A percentile compares a stretch with the other conserved stretches of the same genome.
Conservation (phyloP, 2,888 invertebrate genomes). For the Isoperla grammatica region DNA sequence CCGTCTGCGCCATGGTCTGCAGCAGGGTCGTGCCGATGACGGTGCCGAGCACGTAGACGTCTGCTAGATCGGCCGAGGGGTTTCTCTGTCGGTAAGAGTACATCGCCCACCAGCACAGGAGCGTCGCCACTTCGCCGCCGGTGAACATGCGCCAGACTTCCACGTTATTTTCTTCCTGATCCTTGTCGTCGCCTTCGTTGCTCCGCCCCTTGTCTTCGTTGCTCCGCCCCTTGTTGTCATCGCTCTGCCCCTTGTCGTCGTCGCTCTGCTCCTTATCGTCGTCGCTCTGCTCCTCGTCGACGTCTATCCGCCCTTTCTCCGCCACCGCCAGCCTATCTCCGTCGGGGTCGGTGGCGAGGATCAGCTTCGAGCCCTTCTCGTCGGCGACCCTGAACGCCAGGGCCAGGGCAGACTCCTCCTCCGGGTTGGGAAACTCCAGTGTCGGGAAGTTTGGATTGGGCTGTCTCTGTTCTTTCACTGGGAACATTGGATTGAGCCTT, state of each 20-base stretch:
- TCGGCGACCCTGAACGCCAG: slow-evolving; percentile 76
- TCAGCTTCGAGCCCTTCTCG: slow-evolving; percentile 58
- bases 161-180: too few species aligned
- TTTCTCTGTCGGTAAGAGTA: slow-evolving; percentile 47
- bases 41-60: slow-evolving; percentile 79
- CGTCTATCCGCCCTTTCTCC: slow-evolving; percentile 53
- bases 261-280: too few species aligned
- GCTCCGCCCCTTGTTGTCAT: too few species aligned
- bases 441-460: slow-evolving; percentile 97
- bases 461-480: slow-evolving; percentile 67
- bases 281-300: too few species aligned
- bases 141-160: slow-evolving; percentile 84
- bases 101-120: slow-evolving; percentile 92
- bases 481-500: slow-evolving; percentile 58
- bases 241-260: too few species aligned
- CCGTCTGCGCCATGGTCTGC: slow-evolving; percentile 67
- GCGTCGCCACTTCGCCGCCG: slow-evolving; percentile 92
- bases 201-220: too few species aligned
- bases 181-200: too few species aligned
- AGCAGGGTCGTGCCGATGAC: slow-evolving; percentile 91
- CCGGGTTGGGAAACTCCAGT: slow-evolving; percentile 96
- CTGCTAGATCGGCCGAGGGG: slow-evolving; percentile 42
- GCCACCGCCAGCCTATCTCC: slow-evolving; percentile 94
- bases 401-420: slow-evolving; percentile 76
- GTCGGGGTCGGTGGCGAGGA: slow-evolving; percentile 97